A percentile compares a stretch with the other conserved stretches of the same genome.
These are phyloP conservation scores for Diploscapter pachys DNA, from an alignment of 1,140 invertebrate genomes.

Conservation along the genomic window DNA sequence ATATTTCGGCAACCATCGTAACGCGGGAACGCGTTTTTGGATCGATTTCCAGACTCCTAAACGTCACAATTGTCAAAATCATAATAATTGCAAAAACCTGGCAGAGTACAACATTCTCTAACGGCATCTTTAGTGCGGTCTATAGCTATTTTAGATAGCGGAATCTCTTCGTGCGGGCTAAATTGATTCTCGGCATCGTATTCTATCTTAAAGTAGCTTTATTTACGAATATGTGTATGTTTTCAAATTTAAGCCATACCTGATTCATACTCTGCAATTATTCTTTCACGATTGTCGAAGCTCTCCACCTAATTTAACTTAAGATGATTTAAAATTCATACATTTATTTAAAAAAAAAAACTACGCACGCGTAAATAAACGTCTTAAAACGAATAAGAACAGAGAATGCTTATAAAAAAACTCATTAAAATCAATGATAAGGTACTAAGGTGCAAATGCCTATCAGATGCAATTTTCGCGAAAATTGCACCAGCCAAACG, in stretches of 20 bases:
- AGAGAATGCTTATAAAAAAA: too few species aligned
- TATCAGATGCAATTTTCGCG: too few species aligned
- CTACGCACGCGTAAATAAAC: too few species aligned
- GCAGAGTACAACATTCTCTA: slow-evolving; percentile 1
- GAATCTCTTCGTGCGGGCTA: not conserved
- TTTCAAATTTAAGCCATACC: not conserved
- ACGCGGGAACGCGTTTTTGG: slow-evolving; percentile 5
- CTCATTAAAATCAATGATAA: too few species aligned
- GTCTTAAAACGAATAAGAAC: too few species aligned
- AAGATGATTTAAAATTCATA: too few species aligned
- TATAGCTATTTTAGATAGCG: not conserved
- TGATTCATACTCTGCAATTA: slow-evolving; percentile 1
- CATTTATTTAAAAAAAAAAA: too few species aligned
- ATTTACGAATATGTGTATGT: not conserved
- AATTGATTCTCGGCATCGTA: slow-evolving; percentile 10
- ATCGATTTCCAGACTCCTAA: not conserved
- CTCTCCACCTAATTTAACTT: too few species aligned
- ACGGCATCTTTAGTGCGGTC: not conserved
- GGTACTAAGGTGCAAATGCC: too few species aligned
- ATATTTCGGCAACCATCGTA: slow-evolving; percentile 14
- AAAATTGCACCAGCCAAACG: too few species aligned
- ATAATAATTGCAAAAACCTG: not conserved
- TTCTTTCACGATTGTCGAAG: too few species aligned
- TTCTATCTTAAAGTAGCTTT: slow-evolving; percentile 5
- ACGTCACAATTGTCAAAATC: not conserved